Conservation (phyloP, 1,140 invertebrate genomes). For the Drosophila carrolli region DNA sequence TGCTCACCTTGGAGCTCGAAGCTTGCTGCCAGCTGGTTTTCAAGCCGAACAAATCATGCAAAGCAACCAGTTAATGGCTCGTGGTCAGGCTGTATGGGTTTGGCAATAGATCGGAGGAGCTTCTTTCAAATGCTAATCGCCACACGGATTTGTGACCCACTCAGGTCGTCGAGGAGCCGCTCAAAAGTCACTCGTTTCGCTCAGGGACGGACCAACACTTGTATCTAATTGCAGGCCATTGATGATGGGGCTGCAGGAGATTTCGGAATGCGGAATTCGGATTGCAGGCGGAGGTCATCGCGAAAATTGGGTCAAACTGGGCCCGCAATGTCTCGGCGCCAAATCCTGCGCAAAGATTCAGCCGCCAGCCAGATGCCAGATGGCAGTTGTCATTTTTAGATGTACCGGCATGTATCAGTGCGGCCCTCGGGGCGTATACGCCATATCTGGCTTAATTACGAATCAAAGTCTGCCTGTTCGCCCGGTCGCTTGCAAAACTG, state of each 20-base stretch:
- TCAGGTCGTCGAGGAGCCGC: constrained; percentile 11
- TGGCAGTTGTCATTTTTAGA: constrained; percentile 32
- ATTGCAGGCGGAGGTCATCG: constrained; percentile 37
- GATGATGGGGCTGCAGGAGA: constrained; percentile 15
- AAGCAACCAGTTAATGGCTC: constrained; percentile 62
- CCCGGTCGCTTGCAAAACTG: constrained; percentile 24
- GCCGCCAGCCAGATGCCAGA: constrained; percentile 20
- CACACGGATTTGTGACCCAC: constrained; percentile 49
- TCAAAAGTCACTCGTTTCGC: constrained; percentile 29
- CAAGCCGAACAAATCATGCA: constrained; percentile 58
- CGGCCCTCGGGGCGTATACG: constrained; percentile 57
- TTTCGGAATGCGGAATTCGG: no score
- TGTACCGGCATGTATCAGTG: neutral
- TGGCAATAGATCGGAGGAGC: constrained; percentile 37
- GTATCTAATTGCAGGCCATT: constrained; percentile 52
- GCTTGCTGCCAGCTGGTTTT: constrained; percentile 47
- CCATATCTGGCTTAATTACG: constrained; percentile 56
- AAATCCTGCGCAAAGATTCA: constrained; percentile 50
- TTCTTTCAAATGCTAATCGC: constrained; percentile 44
- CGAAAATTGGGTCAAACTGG: constrained; percentile 58
- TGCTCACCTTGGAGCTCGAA: constrained; percentile 65
- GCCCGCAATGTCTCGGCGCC: constrained; percentile 46
- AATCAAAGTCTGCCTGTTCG: constrained; percentile 36
- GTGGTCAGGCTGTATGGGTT: constrained; percentile 34
- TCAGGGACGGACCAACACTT: constrained; percentile 35